A percentile compares a stretch with the other conserved stretches of the same genome.
Conservation (phyloP, 2,113 vertebrate species). For the Clarias gariepinus region DNA sequence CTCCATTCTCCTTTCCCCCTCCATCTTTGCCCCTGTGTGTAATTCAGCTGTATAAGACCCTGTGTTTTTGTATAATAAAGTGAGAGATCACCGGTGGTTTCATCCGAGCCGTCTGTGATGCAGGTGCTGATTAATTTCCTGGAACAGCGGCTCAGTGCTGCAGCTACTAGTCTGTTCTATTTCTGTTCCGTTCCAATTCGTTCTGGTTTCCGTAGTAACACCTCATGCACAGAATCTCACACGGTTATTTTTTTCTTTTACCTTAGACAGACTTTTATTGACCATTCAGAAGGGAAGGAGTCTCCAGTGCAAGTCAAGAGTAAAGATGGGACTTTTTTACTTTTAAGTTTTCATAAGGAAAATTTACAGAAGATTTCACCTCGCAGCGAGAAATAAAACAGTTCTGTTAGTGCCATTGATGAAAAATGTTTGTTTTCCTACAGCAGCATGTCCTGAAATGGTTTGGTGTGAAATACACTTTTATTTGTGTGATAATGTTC, state of each 20-base stretch:
- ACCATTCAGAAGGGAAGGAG: not conserved
- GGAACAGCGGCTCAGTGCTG: too few relatives aligned
- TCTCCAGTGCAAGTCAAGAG: not conserved
- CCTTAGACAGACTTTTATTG: not conserved
- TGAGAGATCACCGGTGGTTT: too few relatives aligned
- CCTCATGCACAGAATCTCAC: not conserved
- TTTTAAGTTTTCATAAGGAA: not conserved
- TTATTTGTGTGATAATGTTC: not conserved
- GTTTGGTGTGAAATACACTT: not conserved
- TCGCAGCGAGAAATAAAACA: not conserved
- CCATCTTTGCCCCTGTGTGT: too few relatives aligned
- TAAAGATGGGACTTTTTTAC: not conserved
- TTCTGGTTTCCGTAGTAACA: not conserved
- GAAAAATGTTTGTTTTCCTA: not conserved
- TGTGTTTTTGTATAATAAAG: too few relatives aligned
- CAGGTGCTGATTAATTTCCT: not conserved
- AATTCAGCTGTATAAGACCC: too few relatives aligned
- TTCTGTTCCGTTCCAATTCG: not conserved
- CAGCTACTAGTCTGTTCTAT: too few relatives aligned
- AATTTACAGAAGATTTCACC: too few relatives aligned
- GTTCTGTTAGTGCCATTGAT: not conserved
- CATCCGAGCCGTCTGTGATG: not conserved
- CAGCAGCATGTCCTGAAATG: not conserved
- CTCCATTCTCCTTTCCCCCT: too few relatives aligned
- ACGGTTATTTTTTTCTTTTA: not conserved